Conservation (phyloP, 2,888 invertebrate genomes). For the Microplitis manilae region DNA sequence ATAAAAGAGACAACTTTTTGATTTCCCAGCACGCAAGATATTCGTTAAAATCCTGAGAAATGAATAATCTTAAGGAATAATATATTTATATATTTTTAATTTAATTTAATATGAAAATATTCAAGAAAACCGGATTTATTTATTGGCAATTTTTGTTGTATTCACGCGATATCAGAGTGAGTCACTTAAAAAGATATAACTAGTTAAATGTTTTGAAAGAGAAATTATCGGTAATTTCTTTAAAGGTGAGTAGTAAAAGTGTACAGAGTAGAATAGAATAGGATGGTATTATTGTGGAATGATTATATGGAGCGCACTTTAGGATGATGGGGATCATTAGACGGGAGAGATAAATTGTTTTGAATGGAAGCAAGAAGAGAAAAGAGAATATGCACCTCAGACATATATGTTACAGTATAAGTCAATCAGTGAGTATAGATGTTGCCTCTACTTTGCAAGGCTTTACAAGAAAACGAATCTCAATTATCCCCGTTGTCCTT, state of each 20-base stretch:
- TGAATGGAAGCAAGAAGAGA: conserved; percentile 24
- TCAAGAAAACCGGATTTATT: too few relatives aligned
- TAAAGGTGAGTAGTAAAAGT: conserved; percentile 25
- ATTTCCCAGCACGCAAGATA: conserved; percentile 34
- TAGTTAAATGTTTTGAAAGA: not conserved
- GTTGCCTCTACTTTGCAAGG: too few relatives aligned
- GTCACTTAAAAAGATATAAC: conserved; percentile 2
- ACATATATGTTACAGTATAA: conserved; percentile 15
- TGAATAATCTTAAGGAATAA: conserved; percentile 26
- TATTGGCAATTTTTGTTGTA: conserved; percentile 29
- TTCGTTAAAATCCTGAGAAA: conserved; percentile 35
- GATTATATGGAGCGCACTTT: too few relatives aligned
- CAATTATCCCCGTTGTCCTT: conserved; percentile 49
- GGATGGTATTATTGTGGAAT: too few relatives aligned
- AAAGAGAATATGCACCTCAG: not conserved
- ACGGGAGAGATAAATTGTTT: conserved; percentile 38
- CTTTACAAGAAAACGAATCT: conserved; percentile 45
- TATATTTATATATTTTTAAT: too few relatives aligned
- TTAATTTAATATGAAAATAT: too few relatives aligned
- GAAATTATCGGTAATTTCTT: conserved; percentile 1
- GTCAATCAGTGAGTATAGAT: conserved; percentile 27
- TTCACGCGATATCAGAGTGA: conserved; percentile 32
- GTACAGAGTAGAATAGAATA: not conserved
- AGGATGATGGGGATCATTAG: conserved; percentile 22
- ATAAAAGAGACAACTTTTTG: conserved; percentile 7